Evolutionary conservation across 1,140 invertebrate species (phyloP).

Genomic region (Littorina saxatilis): DNA sequence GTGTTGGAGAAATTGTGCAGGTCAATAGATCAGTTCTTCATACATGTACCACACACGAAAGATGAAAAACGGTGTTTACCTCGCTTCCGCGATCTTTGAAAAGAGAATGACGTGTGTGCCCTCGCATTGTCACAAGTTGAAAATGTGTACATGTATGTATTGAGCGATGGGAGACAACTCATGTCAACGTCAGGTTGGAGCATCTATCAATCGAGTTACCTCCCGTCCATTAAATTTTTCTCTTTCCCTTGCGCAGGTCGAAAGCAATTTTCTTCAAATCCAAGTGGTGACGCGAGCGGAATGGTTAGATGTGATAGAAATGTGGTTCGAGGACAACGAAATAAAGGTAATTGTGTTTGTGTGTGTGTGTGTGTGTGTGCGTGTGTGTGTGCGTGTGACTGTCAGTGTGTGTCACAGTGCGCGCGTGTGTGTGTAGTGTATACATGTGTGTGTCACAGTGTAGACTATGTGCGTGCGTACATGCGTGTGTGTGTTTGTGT

Average conservation of each 20-base stretch:
- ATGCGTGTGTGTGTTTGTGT: neutral
- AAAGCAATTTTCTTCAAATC: slow-evolving; percentile 56
- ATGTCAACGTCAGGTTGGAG: neutral
- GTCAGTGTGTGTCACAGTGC: neutral
- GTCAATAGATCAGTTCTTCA: too few species aligned
- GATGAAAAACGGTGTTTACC: too few species aligned
- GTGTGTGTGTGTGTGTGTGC: neutral
- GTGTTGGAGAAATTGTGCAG: too few species aligned
- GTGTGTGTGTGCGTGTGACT: neutral
- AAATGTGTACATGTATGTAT: too few species aligned
- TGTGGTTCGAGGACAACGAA: slow-evolving; percentile 44
- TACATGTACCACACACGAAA: too few species aligned
- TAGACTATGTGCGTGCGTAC: neutral
- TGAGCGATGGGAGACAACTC: too few species aligned
- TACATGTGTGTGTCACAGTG: neutral
- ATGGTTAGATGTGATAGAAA: slow-evolving; percentile 65
- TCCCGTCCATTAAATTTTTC: neutral
- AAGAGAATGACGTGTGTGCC: too few species aligned
- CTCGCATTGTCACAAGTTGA: too few species aligned
- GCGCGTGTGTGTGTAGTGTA: neutral
- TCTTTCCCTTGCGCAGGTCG: slow-evolving; percentile 46
- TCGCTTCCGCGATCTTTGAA: too few species aligned
- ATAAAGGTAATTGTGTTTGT: slow-evolving; percentile 46
- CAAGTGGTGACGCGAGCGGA: slow-evolving; percentile 61
- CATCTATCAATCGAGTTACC: too few species aligned